phyloP scores from a whole-genome alignment of 2,888 invertebrate genomes.

The Himalopsyche tibetana region DNA sequence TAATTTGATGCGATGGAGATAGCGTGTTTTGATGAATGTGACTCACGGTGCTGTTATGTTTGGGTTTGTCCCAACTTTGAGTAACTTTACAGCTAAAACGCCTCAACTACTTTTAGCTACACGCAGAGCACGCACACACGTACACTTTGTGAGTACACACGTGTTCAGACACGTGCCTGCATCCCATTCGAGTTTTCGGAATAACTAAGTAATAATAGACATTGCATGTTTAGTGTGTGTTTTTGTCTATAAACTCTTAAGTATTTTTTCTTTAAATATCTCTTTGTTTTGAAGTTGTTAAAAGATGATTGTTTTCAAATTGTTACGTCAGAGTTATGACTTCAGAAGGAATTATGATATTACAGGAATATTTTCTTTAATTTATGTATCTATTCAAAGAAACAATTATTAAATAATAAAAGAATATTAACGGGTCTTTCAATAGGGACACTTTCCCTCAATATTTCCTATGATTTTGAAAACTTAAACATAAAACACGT shows the following conservation, averaged over 20 bases:
- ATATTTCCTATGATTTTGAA: background rate
- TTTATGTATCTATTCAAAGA: no score
- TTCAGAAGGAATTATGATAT: no score
- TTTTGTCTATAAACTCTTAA: background rate
- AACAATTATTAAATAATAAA: no score
- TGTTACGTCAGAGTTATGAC: no score
- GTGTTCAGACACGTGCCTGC: constrained; percentile 14
- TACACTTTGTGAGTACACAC: constrained; percentile 39
- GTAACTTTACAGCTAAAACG: constrained; percentile 45
- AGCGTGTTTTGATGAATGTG: constrained; percentile 37
- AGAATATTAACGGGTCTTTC: no score
- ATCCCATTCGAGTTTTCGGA: constrained; percentile 3
- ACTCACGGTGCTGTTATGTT: constrained; percentile 21
- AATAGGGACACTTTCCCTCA: no score
- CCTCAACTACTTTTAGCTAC: constrained; percentile 36
- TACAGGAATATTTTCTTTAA: no score
- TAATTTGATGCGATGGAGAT: constrained; percentile 25
- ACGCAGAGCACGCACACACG: constrained; percentile 46
- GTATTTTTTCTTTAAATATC: background rate
- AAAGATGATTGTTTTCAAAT: no score
- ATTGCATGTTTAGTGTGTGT: background rate
- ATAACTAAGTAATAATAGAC: constrained; percentile 30
- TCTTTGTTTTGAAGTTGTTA: no score
- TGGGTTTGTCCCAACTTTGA: constrained; percentile 41
- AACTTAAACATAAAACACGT: background rate